Evolutionary conservation across 2,888 invertebrate species (phyloP), one percentile per base, ranked within the genome.

Genomic region (Koerneria pararmatus): DNA sequence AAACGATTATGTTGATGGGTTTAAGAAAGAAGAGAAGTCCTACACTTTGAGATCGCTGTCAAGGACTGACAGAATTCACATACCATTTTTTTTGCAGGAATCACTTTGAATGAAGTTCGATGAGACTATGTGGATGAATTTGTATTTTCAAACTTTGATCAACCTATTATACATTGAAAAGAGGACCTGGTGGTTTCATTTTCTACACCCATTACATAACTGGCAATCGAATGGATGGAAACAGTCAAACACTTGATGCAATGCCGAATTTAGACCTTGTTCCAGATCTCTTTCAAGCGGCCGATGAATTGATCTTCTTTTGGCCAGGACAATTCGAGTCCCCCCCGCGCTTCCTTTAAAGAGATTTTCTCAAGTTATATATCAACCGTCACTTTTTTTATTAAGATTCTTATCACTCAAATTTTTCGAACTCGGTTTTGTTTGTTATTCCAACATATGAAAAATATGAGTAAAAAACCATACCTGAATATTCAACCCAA

Each of bases 281-380:
- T 71, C 82, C 82, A 82, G 37, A 80, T 61, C 54, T 81, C 76
- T 35, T 75, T 74, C 64, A 78, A 63, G 53, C 73, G 64, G 31
- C 73, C 59, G 66, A 78, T 73, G 31, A 76, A 73, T n/a, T 76
- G 75, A 57, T 81, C 81, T 53, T 74, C 73, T 41, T 71, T 71
- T 3, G 82, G 82, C 82, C 82, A 82, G 4, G 72, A 69, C 57
- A 82, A 51, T 57, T 76, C 72, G 31, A 82, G 63, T 15, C 75
- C 76, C n/a, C 75, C 72, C 19, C 73, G 68, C 4, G 72, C 65
- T 65, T 80, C 80, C 71, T 80, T 69, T 0, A 72, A 62, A n/a
- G n/a, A n/a, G n/a, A n/a, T n/a, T n/a, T n/a, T n/a, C n/a, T n/a
- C n/a, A n/a, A 19, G 4, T 5, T 58, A 3, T n/a, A 32, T 3